Evolutionary conservation across 2,797 vertebrate species (phyloP), one percentile per base, ranked within the genome.

Genomic region (Bufotes viridis): DNA sequence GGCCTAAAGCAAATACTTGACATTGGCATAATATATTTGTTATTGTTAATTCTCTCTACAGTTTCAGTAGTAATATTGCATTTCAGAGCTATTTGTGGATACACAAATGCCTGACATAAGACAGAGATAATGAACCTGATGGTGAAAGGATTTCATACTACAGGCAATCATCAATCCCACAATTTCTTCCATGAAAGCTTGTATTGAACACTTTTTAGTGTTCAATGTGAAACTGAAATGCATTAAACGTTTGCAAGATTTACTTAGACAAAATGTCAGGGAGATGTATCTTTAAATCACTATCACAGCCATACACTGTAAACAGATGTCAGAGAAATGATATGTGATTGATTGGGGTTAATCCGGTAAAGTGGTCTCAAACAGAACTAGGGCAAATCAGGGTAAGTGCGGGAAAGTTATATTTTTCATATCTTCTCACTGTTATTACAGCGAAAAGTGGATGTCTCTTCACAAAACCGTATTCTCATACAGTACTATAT

Each of bases 81-180:
- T 74, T 72, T 67, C 13, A 74, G 22, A n/a, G 34, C 29, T 72
- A 61, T 80, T 78, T 69, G 58, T 81, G 67, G 42, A 42, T 49
- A 51, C 67, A 63, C 14, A 20, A 9, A 58, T 6, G 3, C 15
- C 69, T 63, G 75, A 70, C 26, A 81, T 51, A 70, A 74, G 24
- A 20, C 24, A 53, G 10, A n/a, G 55, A 84, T 80, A 85, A 88
- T 85, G 87, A 65, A 49, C 57, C 24, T 7, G 15, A 89, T 42
- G 58, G 69, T 69, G 75, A 42, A 89, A 49, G 82, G 78, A 53
- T 67, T 81, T 34, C n/a, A 42, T 29, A 34, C 29, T 57, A n/a
- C 18, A 7, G 15, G 60, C 78, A 76, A 78, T 78, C 49, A 85
- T 89, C 79, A 81, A 89, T 89, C 60, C 72, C 70, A 69, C 63